Evolutionary conservation across 2,113 vertebrate species (phyloP).

Genomic region (Rhinolophus sinicus): DNA sequence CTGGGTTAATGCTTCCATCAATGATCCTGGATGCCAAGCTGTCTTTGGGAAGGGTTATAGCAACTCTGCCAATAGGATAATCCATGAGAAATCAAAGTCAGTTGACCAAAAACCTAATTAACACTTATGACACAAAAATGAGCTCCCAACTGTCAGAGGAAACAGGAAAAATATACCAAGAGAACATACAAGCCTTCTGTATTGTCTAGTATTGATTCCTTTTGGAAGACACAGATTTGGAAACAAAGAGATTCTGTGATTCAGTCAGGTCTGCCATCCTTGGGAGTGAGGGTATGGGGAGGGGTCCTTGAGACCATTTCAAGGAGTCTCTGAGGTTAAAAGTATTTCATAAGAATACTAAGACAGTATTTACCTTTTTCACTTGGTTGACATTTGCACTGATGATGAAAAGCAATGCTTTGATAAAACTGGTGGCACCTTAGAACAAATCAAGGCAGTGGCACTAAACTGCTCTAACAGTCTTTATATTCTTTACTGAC

Average conservation of each 20-base stretch:
- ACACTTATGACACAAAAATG: neutral
- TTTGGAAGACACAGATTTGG: neutral
- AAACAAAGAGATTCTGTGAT: slow-evolving; percentile 17
- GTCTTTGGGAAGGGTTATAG: neutral
- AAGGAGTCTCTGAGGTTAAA: neutral
- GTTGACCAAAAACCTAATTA: neutral
- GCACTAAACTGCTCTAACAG: neutral
- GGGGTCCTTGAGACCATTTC: neutral
- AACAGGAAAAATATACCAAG: neutral
- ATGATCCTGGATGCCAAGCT: neutral
- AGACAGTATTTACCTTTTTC: neutral
- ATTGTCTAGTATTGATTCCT: neutral
- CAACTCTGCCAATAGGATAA: neutral
- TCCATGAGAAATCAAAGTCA: neutral
- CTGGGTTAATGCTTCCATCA: neutral
- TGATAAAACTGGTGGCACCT: neutral
- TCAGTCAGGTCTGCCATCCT: neutral
- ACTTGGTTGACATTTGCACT: neutral
- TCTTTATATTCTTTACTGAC: neutral
- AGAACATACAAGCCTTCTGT: neutral
- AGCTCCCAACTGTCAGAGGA: neutral
- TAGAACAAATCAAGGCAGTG: neutral
- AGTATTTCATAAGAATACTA: neutral
- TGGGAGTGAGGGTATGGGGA: neutral
- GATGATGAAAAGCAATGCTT: neutral